Evolutionary conservation across 2,888 invertebrate genomes (phyloP).

Genomic region (Cryptus armator): DNA sequence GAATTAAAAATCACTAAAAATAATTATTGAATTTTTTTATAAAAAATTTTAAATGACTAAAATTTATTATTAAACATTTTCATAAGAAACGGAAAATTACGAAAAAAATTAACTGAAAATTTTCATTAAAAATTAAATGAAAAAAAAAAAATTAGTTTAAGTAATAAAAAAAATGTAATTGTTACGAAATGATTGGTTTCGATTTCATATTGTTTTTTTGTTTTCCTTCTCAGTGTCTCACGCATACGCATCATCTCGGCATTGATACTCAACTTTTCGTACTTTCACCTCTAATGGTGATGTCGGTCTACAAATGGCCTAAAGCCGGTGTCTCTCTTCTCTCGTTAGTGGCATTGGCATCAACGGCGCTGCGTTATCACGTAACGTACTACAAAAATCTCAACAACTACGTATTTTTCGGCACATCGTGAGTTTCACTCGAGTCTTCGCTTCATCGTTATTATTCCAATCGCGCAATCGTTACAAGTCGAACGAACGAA

Average conservation of each 20-base stretch:
- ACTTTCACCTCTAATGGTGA: conserved; percentile 88
- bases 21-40: too few species aligned
- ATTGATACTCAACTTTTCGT: conserved; percentile 90
- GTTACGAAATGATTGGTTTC: neutral
- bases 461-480: conserved; percentile 12
- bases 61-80: too few species aligned
- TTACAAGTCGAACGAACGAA: conserved; percentile 9
- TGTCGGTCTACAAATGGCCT: conserved; percentile 88
- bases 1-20: too few species aligned
- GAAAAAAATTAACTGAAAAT: too few species aligned
- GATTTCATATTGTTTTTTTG: conserved; percentile 36
- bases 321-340: conserved; percentile 86
- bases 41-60: too few species aligned
- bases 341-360: conserved; percentile 85
- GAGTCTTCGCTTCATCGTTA: conserved; percentile 8
- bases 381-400: conserved; percentile 87
- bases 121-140: too few species aligned
- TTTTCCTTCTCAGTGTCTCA: conserved; percentile 87
- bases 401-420: conserved; percentile 90
- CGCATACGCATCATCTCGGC: conserved; percentile 90
- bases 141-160: too few species aligned
- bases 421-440: conserved; percentile 87
- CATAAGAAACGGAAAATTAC: too few species aligned
- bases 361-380: conserved; percentile 88
- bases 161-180: too few species aligned